Evolutionary conservation across 1,140 invertebrate genomes (phyloP).

Genomic region (Heliconius congener): DNA sequence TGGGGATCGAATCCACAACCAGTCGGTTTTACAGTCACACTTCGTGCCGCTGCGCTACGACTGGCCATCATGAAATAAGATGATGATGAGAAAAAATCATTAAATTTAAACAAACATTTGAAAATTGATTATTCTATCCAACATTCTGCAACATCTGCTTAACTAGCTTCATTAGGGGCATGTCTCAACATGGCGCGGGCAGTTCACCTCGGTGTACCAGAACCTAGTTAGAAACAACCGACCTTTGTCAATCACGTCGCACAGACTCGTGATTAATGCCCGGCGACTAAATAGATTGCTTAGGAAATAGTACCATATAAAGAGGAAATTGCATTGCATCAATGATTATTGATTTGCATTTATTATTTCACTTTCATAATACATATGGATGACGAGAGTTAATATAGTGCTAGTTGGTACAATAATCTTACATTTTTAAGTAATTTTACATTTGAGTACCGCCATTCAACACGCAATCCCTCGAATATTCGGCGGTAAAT

Average conservation of each 20-base stretch:
- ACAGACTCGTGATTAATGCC: conserved; percentile 52
- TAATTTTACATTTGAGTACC: not conserved
- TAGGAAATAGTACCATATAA: conserved; percentile 49
- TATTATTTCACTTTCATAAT: not conserved
- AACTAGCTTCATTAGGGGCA: conserved; percentile 28
- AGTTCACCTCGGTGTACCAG: conserved; percentile 47
- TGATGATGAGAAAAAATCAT: too few relatives aligned
- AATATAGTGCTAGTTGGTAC: too few relatives aligned
- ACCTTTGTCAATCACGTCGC: conserved; percentile 55
- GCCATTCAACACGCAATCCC: not conserved
- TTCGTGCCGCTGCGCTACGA: too few relatives aligned
- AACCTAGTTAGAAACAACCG: conserved; percentile 38
- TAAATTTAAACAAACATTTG: not conserved
- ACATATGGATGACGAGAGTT: too few relatives aligned
- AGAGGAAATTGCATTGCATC: conserved; percentile 19
- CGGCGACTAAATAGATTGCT: conserved; percentile 45
- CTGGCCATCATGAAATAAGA: too few relatives aligned
- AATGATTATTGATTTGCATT: not conserved
- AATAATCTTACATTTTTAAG: too few relatives aligned
- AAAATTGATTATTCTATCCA: not conserved
- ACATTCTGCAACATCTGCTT: conserved; percentile 38
- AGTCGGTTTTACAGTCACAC: too few relatives aligned
- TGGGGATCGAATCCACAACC: too few relatives aligned
- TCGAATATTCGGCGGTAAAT: not conserved
- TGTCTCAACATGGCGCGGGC: conserved; percentile 38